Base-by-base conservation (phyloP, 2,888 invertebrate species). In the Drosophila maculinotata region DNA sequence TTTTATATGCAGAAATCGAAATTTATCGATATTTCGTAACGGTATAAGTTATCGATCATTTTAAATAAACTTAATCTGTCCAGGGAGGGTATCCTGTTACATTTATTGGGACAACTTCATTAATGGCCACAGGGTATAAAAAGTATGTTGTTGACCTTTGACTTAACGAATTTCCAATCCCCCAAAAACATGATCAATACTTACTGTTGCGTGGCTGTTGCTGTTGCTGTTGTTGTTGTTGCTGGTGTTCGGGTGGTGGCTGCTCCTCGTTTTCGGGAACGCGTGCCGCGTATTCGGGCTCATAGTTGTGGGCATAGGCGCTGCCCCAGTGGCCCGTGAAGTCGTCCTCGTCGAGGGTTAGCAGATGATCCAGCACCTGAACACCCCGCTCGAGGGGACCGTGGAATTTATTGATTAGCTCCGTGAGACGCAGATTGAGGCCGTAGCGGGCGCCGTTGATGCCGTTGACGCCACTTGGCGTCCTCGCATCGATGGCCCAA, bases 361-460 rank as follows among this genome's bases (percentile, higher is more conserved):
- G 93, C 44, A 95, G 92, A 86, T 94, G 94, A 91, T 95, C 95
- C 88, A 95, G 92, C 84, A 95, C 94, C 76, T 91, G 91, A 56
- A 92, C 92, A 62, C 92, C 92, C 62, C 92, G 89, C 58, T 92
- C 92, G 71, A 92, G 88, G 68, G 91, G 92, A 67, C 88, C 91
- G 79, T 92, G 91, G 76, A 92, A 90, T 85, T 91, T 91, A 58
- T 91, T 90, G 3, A 91, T 89, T 30, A 93, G 91, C 82, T 93
- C 92, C 38, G 94, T 93, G 85, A 93, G 94, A 92, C 94, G 93
- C 91, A 94, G 93, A 83, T 94, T 92, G 81, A 90, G 80, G 77
- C 90, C 66, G 87, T 77, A 45, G 51, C 36, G 54, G 20, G 53
- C 42, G 15, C 42, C 53, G 68, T n/a, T 25, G 93, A 93, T 4